These are phyloP conservation scores for Drosophila helvetica DNA, from an alignment of 2,888 invertebrate species.

Conservation along the genomic window DNA sequence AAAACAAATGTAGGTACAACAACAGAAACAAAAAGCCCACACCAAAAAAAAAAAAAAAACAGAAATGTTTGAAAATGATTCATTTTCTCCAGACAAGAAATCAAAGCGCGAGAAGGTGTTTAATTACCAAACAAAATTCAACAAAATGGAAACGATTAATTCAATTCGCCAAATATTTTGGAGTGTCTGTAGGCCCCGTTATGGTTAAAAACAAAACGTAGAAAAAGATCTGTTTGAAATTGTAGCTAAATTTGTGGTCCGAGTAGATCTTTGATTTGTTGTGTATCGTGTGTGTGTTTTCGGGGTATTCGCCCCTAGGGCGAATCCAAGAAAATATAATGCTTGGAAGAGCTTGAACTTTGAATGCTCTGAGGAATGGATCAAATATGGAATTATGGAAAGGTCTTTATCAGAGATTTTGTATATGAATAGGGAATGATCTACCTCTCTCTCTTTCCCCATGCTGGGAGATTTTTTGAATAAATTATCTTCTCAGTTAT, in stretches of 20 bases:
- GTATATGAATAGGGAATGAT: too few relatives aligned
- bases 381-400: too few relatives aligned
- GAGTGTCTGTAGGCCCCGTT: conserved; percentile 66
- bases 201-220: conserved; percentile 58
- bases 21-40: conserved; percentile 14
- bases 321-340: conserved; percentile 44
- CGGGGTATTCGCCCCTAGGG: conserved; percentile 41
- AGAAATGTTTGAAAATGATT: conserved; percentile 71
- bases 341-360: neutral
- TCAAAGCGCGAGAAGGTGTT: conserved; percentile 77
- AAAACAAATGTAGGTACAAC: conserved; percentile 15
- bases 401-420: too few relatives aligned
- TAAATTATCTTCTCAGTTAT: too few relatives aligned
- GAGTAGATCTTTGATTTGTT: conserved; percentile 47
- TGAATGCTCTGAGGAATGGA: neutral
- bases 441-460: too few relatives aligned
- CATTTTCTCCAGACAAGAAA: conserved; percentile 74
- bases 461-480: too few relatives aligned
- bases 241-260: conserved; percentile 75
- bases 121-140: conserved; percentile 80
- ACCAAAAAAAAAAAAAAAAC: conserved; percentile 30
- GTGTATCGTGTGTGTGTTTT: neutral
- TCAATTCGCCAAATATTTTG: conserved; percentile 76
- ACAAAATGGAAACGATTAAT: conserved; percentile 80
- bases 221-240: conserved; percentile 67